phyloP scores from a whole-genome alignment of 2,113 vertebrate genomes.

The Brachirus orientalis region DNA sequence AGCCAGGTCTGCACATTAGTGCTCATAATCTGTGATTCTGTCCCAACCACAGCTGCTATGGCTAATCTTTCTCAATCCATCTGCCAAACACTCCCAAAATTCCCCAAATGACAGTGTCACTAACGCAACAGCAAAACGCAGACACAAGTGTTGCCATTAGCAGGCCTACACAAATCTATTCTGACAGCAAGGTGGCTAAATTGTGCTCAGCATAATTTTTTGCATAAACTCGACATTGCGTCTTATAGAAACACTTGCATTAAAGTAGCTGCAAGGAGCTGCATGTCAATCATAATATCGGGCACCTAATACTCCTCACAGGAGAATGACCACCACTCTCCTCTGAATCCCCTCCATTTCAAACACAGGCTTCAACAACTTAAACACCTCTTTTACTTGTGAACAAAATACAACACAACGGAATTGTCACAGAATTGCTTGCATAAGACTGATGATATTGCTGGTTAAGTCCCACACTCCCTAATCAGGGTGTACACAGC shows the following conservation, averaged over 20 bases:
- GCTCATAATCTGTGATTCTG: constrained; percentile 84
- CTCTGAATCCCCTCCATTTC: constrained; percentile 8
- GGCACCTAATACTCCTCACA: background rate
- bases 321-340: background rate
- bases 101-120: constrained; percentile 78
- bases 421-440: constrained; percentile 59
- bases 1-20: constrained; percentile 84
- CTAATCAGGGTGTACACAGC: constrained; percentile 76
- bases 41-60: constrained; percentile 84
- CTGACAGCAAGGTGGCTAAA: constrained; percentile 24
- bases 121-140: constrained; percentile 61
- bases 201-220: constrained; percentile 1
- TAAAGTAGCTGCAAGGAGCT: background rate
- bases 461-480: constrained; percentile 68
- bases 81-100: constrained; percentile 79
- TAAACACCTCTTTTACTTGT: constrained; percentile 46
- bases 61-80: constrained; percentile 84
- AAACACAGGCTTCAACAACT: constrained; percentile 37
- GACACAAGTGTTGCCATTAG: constrained; percentile 52
- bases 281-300: constrained; percentile 1
- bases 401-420: constrained; percentile 54
- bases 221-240: background rate
- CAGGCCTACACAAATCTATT: constrained; percentile 20
- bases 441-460: constrained; percentile 68
- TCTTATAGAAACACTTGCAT: background rate